Evolutionary conservation across 2,797 vertebrate genomes (phyloP).

Genomic region (Falco concolor): DNA sequence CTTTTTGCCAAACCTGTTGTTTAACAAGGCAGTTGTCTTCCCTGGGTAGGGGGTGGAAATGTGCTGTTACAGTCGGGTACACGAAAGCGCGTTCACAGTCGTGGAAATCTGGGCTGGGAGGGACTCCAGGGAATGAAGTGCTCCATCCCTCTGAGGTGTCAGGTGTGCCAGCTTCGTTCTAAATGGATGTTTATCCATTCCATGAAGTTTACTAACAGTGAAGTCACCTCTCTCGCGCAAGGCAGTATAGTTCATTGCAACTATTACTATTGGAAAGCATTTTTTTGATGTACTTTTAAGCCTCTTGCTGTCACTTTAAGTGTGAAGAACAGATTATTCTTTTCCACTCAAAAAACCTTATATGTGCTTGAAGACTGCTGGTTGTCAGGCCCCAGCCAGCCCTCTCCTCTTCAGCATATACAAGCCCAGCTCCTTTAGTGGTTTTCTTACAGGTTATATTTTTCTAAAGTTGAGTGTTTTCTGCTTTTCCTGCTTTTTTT

Average conservation of each 20-base stretch:
- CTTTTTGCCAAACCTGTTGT: neutral
- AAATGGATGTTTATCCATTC: rapidly evolving
- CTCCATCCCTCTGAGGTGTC: rapidly evolving
- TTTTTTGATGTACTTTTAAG: neutral
- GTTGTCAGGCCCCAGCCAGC: neutral
- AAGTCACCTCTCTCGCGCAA: neutral
- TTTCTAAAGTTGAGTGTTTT: neutral
- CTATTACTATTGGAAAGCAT: rapidly evolving
- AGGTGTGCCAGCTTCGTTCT: neutral
- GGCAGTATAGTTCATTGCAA: neutral
- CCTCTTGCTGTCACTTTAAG: neutral
- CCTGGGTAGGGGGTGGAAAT: rapidly evolving
- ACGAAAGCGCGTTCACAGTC: neutral
- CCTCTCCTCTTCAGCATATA: neutral
- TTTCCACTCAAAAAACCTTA: neutral
- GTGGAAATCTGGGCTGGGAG: neutral
- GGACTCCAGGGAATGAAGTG: neutral
- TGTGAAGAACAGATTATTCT: neutral
- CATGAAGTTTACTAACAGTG: neutral
- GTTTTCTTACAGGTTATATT: neutral
- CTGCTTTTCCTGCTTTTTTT: neutral
- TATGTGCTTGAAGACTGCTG: neutral
- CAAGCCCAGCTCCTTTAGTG: neutral
- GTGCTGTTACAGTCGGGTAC: neutral
- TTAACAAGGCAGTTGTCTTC: neutral